These are phyloP conservation scores for Etheostoma perlongum DNA, from an alignment of 2,797 vertebrate species.

Conservation along the genomic window DNA sequence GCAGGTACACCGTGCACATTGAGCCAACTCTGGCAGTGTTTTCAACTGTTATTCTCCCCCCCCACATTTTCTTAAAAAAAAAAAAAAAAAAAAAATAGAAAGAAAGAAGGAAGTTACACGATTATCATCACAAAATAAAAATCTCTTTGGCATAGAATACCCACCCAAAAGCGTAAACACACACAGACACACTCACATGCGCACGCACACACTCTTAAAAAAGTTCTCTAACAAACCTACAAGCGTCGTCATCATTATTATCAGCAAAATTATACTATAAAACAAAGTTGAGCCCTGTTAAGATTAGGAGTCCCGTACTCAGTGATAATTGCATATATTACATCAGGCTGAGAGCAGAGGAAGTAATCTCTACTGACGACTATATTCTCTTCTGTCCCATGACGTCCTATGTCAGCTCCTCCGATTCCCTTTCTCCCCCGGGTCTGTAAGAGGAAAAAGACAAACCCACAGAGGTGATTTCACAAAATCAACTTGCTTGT, in stretches of 20 bases:
- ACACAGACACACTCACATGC: constrained; percentile 1
- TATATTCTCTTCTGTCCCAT: constrained; percentile 51
- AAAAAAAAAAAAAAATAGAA: constrained; percentile 30
- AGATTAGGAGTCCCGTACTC: constrained; percentile 80
- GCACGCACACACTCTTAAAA: constrained; percentile 52
- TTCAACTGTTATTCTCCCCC: constrained; percentile 60
- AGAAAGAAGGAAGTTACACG: constrained; percentile 68
- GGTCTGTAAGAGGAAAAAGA: constrained; percentile 3
- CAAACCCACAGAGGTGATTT: neutral
- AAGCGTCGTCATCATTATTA: constrained; percentile 69
- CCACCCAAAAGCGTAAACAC: constrained; percentile 80
- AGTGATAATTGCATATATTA: constrained; percentile 84
- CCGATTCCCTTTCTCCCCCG: constrained; percentile 26
- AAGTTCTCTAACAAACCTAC: constrained; percentile 75
- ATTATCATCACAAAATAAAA: constrained; percentile 85
- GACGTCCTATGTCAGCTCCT: constrained; percentile 18
- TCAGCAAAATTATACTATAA: constrained; percentile 76
- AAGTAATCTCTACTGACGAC: constrained; percentile 46
- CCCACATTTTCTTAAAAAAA: constrained; percentile 1
- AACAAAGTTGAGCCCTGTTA: constrained; percentile 83
- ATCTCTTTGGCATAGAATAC: constrained; percentile 88
- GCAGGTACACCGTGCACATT: constrained; percentile 61
- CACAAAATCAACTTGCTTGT: neutral
- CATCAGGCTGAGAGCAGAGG: constrained; percentile 71
- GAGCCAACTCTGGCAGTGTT: constrained; percentile 77